These are phyloP conservation scores for Latrodectus elegans DNA, from an alignment of 2,888 invertebrate species.

Conservation along the genomic window DNA sequence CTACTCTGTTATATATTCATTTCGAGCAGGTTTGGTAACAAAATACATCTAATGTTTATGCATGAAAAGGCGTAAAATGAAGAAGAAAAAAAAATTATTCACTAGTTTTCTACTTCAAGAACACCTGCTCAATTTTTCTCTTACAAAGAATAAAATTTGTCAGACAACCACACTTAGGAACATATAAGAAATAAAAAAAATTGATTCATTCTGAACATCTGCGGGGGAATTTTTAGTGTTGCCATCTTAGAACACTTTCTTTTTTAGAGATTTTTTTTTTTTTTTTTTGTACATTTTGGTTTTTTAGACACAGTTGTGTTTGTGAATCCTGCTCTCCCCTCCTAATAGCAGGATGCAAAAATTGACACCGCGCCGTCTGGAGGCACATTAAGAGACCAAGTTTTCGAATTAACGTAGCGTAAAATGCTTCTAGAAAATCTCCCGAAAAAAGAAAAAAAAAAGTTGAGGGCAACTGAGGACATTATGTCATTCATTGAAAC, in stretches of 20 bases:
- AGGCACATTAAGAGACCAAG: background rate
- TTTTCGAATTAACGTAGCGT: background rate
- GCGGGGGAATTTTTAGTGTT: background rate
- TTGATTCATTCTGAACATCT: background rate
- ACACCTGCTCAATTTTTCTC: background rate
- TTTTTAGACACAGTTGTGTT: background rate
- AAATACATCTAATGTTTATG: background rate
- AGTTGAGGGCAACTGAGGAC: background rate
- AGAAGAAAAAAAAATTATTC: background rate
- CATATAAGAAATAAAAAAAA: no score
- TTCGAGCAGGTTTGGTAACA: background rate
- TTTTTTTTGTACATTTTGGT: background rate
- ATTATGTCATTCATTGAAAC: background rate
- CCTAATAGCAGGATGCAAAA: constrained; percentile 29
- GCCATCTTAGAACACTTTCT: background rate
- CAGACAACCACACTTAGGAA: no score
- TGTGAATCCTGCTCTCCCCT: constrained; percentile 7
- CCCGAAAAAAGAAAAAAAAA: background rate
- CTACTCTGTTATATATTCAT: no score
- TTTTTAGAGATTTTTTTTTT: background rate
- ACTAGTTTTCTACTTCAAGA: background rate
- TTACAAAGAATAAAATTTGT: no score
- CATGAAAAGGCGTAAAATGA: background rate
- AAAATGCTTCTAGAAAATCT: background rate
- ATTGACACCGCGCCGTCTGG: constrained; percentile 28